These are phyloP conservation scores for Pediacus dermestoides DNA, from an alignment of 2,888 invertebrate genomes.

Conservation along the genomic window DNA sequence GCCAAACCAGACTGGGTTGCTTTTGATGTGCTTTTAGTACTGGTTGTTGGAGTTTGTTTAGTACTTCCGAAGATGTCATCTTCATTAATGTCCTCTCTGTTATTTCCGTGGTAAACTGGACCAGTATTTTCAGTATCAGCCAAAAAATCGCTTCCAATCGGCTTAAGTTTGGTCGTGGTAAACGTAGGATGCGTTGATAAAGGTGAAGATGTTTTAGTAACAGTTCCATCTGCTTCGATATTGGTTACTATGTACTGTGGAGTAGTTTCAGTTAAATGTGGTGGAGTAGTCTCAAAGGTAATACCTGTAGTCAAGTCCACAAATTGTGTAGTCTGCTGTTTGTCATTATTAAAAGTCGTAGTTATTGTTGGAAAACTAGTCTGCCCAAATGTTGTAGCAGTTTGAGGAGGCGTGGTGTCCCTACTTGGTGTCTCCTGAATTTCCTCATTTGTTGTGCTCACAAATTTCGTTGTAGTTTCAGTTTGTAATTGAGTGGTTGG, in stretches of 20 bases:
- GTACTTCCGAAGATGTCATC: constrained; percentile 39
- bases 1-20: constrained; percentile 30
- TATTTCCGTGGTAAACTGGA: constrained; percentile 19
- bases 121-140: constrained; percentile 18
- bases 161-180: constrained; percentile 14
- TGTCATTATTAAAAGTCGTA: neutral
- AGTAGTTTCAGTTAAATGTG: constrained; percentile 4
- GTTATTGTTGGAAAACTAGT: neutral
- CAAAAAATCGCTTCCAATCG: constrained; percentile 25
- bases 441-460: neutral
- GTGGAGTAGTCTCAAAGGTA: constrained; percentile 1
- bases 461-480: neutral
- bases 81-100: constrained; percentile 25
- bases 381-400: neutral
- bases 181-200: constrained; percentile 14
- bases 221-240: constrained; percentile 17
- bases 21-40: constrained; percentile 11
- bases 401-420: neutral
- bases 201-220: constrained; percentile 21
- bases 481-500: neutral
- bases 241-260: constrained; percentile 13
- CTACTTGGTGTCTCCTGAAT: neutral
- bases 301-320: neutral
- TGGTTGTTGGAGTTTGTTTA: constrained; percentile 19
- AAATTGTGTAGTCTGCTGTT: neutral